Evolutionary conservation across 2,113 vertebrate genomes (phyloP), one percentile per base, ranked within the genome.

Genomic region (Pelecanus crispus): DNA sequence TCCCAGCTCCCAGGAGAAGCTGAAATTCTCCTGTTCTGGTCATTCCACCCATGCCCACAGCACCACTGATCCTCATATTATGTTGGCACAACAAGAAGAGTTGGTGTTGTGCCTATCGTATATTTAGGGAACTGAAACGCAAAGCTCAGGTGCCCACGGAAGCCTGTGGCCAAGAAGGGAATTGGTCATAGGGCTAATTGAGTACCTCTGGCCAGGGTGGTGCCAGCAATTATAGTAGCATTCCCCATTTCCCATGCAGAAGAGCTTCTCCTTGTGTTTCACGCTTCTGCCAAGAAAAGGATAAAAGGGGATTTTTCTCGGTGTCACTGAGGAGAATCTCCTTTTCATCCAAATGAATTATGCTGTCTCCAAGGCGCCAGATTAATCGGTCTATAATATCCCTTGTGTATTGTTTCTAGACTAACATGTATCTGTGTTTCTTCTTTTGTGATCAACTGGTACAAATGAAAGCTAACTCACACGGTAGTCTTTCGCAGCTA

Each of bases 321-420:
- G 20, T 91, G 81, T 79, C 70, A 11, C 81, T 66, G 80, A 89
- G 78, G 93, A 95, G 78, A 94, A 90, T 91, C 78, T 85, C 29
- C 81, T 80, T 96, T 80, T 93, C 92, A 85, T 94, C 81, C 93
- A 88, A 95, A 94, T 93, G 88, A 94, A 94, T 94, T 94, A 85
- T 61, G 31, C 90, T 94, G 94, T 92, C 95, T 94, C 85, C 29
- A 80, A 91, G 93, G 90, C 24, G 50, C 84, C 94, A 93, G 90
- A 96, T 97, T 94, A 94, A 95, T 96, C 95, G 93, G 93, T 88
- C 94, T 95, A 17, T 82, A 74, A 65, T 82, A 82, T 82, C 84
- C 74, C 92, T 77, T 17, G 45, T 81, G 92, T 77, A 26, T 80
- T 91, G 44, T 88, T 90, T 88, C 88, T 91, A 88, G 90, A 88